phyloP scores from a whole-genome alignment of 2,888 invertebrate genomes.

The Oscheius sp. region DNA sequence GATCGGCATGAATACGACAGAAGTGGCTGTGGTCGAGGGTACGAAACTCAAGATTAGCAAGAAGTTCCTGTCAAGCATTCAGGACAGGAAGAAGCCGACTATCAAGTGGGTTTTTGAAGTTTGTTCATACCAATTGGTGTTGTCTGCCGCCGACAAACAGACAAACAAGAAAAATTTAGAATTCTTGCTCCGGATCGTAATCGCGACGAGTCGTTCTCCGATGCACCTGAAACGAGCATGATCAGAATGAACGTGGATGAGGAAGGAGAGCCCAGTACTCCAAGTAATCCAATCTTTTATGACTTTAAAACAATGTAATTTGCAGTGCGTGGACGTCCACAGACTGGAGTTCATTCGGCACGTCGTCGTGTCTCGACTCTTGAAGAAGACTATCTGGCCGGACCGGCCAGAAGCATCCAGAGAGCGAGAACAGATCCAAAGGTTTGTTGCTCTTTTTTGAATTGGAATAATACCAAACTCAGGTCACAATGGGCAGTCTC shows the following conservation, averaged over 20 bases:
- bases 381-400: constrained; percentile 71
- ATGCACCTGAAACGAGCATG: not conserved
- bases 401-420: constrained; percentile 81
- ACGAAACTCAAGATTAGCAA: constrained; percentile 74
- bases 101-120: constrained; percentile 4
- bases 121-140: not conserved
- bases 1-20: constrained; percentile 81
- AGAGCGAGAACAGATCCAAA: constrained; percentile 93
- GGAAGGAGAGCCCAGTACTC: constrained; percentile 1
- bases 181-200: constrained; percentile 14
- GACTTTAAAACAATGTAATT: not conserved
- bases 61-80: constrained; percentile 41
- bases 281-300: not conserved
- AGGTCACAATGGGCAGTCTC: constrained; percentile 62
- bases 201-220: constrained; percentile 27
- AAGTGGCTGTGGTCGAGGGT: constrained; percentile 76
- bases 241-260: constrained; percentile 27
- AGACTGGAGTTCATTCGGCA: constrained; percentile 37
- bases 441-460: constrained; percentile 76
- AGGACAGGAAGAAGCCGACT: constrained; percentile 8
- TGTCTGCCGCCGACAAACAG: not conserved
- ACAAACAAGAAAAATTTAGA: not conserved
- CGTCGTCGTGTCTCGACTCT: constrained; percentile 56
- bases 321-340: constrained; percentile 22
- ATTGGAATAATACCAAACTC: not conserved